phyloP scores from a whole-genome alignment of 2,888 invertebrate genomes.

The Neocrepidodera transversa region DNA sequence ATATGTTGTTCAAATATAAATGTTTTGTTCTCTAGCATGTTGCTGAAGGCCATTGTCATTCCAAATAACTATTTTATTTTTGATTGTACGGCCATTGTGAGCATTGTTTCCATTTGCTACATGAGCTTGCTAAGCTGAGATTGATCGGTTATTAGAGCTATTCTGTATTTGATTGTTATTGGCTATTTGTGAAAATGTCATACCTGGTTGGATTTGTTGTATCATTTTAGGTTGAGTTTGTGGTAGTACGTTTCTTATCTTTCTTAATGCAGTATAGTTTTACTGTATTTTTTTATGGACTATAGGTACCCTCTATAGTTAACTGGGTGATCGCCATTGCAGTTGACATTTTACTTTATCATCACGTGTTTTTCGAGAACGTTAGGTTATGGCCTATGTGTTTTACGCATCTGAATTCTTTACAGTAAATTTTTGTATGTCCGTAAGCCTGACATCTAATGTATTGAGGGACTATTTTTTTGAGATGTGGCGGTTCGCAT shows the following conservation, averaged over 20 bases:
- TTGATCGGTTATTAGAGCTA: neutral
- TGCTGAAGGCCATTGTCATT: constrained; percentile 38
- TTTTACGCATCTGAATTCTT: neutral
- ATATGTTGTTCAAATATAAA: constrained; percentile 29
- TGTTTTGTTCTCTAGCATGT: constrained; percentile 18
- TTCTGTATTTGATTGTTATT: neutral
- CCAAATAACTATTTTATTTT: constrained; percentile 36
- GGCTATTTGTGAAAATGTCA: constrained; percentile 4
- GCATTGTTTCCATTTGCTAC: constrained; percentile 34
- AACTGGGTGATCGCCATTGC: neutral
- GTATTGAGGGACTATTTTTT: neutral
- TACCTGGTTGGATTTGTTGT: neutral
- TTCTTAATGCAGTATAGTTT: neutral
- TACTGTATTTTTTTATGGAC: neutral
- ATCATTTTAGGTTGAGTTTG: neutral
- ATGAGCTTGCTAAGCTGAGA: constrained; percentile 28
- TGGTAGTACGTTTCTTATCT: neutral
- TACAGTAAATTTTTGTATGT: neutral
- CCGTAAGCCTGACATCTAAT: neutral
- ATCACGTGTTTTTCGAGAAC: neutral
- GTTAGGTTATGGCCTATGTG: neutral
- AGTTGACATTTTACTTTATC: constrained; percentile 1
- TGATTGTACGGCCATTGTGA: constrained; percentile 5
- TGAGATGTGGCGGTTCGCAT: neutral
- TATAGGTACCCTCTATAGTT: neutral